phyloP scores from a whole-genome alignment of 1,140 invertebrate species.

The Cydia fagiglandana region DNA sequence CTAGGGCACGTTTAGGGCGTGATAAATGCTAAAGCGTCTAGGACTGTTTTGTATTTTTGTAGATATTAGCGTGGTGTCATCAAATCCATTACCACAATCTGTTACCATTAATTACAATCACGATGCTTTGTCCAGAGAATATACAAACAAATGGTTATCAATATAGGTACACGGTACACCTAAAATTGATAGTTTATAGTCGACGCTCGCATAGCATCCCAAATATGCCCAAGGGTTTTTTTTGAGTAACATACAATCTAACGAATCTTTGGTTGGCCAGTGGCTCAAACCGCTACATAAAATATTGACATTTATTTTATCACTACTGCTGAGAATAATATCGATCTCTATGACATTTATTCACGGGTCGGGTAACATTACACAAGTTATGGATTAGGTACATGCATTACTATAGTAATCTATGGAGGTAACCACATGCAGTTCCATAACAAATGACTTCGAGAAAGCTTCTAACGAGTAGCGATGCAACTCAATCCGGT shows the following conservation, averaged over 20 bases:
- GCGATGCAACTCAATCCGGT: neutral
- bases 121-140: no score
- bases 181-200: neutral
- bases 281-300: constrained; percentile 5
- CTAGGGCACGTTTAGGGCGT: constrained; percentile 2
- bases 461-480: neutral
- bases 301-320: constrained; percentile 31
- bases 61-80: no score
- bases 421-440: constrained; percentile 18
- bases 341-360: constrained; percentile 24
- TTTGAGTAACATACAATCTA: neutral
- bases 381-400: neutral
- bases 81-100: no score
- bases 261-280: constrained; percentile 7
- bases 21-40: neutral
- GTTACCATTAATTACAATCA: no score
- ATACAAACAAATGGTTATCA: no score
- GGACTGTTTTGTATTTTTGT: no score
- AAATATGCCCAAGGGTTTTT: neutral
- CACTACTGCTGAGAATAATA: constrained; percentile 5
- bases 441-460: neutral
- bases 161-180: no score
- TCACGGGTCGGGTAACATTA: neutral
- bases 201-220: neutral
- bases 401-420: constrained; percentile 16